Percentiles rank a stretch among this genome's conserved stretches.
These are phyloP conservation scores for Notarius quadriscutis DNA, from an alignment of 2,113 vertebrate species.

Conservation along the genomic window DNA sequence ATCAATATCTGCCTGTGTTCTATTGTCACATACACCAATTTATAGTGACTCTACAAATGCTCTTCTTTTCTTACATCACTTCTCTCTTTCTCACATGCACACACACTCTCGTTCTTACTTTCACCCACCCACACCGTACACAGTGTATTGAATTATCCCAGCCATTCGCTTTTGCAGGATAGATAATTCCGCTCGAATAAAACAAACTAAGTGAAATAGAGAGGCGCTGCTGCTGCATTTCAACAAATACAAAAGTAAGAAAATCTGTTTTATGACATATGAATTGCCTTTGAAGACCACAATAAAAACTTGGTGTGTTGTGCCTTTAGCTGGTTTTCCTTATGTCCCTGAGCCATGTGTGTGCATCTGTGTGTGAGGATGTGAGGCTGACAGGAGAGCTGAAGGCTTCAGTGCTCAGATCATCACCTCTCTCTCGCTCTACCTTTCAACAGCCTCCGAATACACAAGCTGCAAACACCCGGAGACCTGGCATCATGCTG, in stretches of 20 bases:
- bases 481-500: conserved; percentile 71
- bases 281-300: conserved; percentile 33
- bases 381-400: conserved; percentile 62
- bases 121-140: background rate
- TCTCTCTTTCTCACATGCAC: conserved; percentile 1
- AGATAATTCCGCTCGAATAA: conserved; percentile 46
- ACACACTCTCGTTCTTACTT: background rate
- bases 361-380: conserved; percentile 40
- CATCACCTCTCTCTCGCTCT: conserved; percentile 71
- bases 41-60: conserved; percentile 66
- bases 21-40: conserved; percentile 74
- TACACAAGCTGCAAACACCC: conserved; percentile 68
- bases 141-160: background rate
- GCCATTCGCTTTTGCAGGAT: conserved; percentile 33
- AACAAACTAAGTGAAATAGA: conserved; percentile 7
- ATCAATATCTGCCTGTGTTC: conserved; percentile 71
- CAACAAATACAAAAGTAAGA: conserved; percentile 28
- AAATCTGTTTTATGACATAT: conserved; percentile 37
- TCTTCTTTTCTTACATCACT: conserved; percentile 54
- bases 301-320: conserved; percentile 34
- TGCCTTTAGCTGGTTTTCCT: conserved; percentile 39
- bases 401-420: conserved; percentile 70
- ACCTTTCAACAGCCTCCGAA: conserved; percentile 74
- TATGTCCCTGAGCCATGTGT: conserved; percentile 29
- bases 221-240: conserved; percentile 34